Conservation (phyloP, 2,888 invertebrate genomes). For the Lithophane ornitopus region DNA sequence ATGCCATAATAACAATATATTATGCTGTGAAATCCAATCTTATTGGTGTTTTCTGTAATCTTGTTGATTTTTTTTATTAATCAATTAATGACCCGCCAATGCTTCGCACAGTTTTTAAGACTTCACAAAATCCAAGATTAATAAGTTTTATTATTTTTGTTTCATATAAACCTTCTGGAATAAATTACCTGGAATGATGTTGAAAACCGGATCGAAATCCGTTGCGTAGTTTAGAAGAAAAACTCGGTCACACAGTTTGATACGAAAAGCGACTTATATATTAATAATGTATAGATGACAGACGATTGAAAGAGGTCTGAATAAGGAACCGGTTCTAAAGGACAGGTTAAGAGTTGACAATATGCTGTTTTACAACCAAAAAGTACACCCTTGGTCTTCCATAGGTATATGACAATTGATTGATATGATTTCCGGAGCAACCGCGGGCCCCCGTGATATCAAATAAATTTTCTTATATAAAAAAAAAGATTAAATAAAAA, state of each 20-base stretch:
- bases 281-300: neutral
- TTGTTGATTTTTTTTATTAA: neutral
- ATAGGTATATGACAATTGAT: constrained; percentile 29
- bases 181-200: neutral
- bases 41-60: neutral
- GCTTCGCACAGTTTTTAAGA: too few species aligned
- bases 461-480: constrained; percentile 63
- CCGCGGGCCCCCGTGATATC: constrained; percentile 45
- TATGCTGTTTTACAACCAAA: neutral
- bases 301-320: neutral
- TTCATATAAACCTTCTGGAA: neutral
- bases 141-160: too few species aligned
- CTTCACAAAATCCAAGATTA: too few species aligned
- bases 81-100: neutral
- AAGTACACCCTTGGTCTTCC: neutral
- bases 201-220: neutral
- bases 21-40: neutral
- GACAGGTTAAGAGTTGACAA: neutral
- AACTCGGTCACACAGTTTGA: neutral
- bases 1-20: neutral
- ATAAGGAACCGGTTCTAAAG: neutral
- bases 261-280: too few species aligned
- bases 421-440: constrained; percentile 21
- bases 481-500: constrained; percentile 65
- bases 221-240: neutral